phyloP scores from a whole-genome alignment of 2,113 vertebrate species.

The Suricata suricatta region DNA sequence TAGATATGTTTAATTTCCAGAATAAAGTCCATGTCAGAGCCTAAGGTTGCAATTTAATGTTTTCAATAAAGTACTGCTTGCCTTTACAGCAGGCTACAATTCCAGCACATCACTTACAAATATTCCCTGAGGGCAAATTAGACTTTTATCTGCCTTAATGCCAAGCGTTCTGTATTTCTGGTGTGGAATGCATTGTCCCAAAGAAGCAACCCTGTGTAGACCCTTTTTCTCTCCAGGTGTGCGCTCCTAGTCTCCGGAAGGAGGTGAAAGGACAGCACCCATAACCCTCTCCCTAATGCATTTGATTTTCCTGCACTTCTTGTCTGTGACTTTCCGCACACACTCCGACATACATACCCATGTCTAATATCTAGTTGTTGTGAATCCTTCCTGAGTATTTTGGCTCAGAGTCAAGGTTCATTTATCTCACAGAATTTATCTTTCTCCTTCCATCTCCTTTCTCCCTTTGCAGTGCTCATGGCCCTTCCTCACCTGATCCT shows the following conservation, averaged over 20 bases:
- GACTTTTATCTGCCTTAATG: background rate
- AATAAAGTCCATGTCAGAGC: slow-evolving; percentile 13
- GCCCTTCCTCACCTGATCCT: background rate
- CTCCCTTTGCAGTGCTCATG: background rate
- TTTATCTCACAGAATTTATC: background rate
- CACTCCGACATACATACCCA: background rate
- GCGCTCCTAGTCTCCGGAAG: background rate
- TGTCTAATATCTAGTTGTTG: background rate
- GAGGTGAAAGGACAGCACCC: background rate
- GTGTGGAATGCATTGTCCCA: background rate
- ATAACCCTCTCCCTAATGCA: accelerated
- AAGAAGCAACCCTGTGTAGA: background rate
- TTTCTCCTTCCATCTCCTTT: background rate
- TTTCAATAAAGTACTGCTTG: slow-evolving; percentile 50
- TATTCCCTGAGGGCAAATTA: background rate
- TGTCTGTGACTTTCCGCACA: background rate
- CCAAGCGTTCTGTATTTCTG: background rate
- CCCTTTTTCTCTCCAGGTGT: too few relatives aligned
- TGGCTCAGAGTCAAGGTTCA: background rate
- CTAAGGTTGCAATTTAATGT: slow-evolving; percentile 43
- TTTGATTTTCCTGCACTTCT: background rate
- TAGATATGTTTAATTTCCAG: slow-evolving; percentile 70
- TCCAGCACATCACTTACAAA: background rate
- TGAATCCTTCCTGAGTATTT: background rate
- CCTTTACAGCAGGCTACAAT: slow-evolving; percentile 9